Evolutionary conservation across 2,888 invertebrate genomes (phyloP), one percentile per base, ranked within the genome.

Genomic region (Dynastes grantii): DNA sequence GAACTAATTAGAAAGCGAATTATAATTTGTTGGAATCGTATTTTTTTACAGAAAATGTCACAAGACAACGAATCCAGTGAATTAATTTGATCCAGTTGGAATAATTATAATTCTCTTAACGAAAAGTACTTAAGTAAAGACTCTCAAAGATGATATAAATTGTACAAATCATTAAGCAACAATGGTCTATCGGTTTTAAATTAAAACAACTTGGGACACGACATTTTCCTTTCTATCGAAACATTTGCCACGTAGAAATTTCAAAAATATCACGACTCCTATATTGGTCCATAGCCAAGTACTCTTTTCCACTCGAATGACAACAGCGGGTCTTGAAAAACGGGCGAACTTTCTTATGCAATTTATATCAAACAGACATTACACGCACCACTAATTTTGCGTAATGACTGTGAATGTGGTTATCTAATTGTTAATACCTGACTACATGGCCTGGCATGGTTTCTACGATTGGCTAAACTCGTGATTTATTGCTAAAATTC

Each of bases 321-420:
- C 40, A 73, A 27, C 40, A 58, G 40, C 40, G 37, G 40, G n/a
- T 51, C 32, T 58, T 13, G 55, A 58, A 73, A 55, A 58, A 58
- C 40, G 58, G 58, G 40, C 40, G 22, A 53, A 58, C 73, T 58
- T 73, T 58, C 73, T 73, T 73, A 11, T 58, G 73, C 37, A 58
- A 55, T 32, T 61, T 73, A 22, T 58, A 58, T 58, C 22, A 73
- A 45, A 40, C 16, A 45, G 40, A 58, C 22, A 58, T 73, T 73
- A 73, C 55, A 73, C 73, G 73, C 73, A 73, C 73, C 58, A 73
- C 58, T 73, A 73, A 61, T 32, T 73, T 61, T 73, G 73, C 73
- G 73, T 73, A 73, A 73, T 73, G 73, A 22, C 55, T 32, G 45
- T 58, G 73, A 58, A 40, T 73, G 58, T 58, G 73, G 37, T 73